Conservation (phyloP, 2,797 vertebrate genomes). For the Sebastiscus tertius region DNA sequence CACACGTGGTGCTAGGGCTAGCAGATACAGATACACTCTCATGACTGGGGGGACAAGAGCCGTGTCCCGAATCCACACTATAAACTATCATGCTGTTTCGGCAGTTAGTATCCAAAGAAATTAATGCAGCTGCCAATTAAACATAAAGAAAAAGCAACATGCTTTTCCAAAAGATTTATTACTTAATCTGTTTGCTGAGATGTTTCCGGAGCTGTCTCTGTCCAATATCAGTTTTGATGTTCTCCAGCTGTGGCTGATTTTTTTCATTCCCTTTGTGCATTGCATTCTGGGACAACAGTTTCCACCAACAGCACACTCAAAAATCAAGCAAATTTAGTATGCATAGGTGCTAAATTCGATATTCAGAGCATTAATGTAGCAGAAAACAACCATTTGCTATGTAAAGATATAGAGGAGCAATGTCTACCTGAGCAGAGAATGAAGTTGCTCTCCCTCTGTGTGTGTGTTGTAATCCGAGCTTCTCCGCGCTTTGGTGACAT, state of each 20-base stretch:
- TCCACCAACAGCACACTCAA: neutral
- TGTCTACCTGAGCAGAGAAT: too few species aligned
- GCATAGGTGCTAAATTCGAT: neutral
- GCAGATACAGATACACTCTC: slow-evolving; percentile 49
- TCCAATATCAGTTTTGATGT: neutral
- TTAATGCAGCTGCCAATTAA: neutral
- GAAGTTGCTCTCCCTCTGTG: too few species aligned
- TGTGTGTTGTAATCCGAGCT: too few species aligned
- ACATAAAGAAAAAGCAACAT: neutral
- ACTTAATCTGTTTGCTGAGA: neutral
- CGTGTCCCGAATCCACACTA: slow-evolving; percentile 5
- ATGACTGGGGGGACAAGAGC: slow-evolving; percentile 36
- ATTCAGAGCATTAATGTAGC: too few species aligned
- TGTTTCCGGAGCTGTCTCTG: neutral
- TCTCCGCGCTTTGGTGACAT: too few species aligned
- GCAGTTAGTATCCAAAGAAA: neutral
- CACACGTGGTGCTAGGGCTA: slow-evolving; percentile 60
- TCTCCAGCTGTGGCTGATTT: neutral
- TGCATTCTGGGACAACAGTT: neutral
- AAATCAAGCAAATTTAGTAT: neutral
- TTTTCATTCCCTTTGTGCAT: neutral
- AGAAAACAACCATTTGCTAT: too few species aligned
- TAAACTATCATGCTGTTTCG: neutral
- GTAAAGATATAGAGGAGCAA: too few species aligned
- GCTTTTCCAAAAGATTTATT: neutral